Evolutionary conservation across 2,797 vertebrate genomes (phyloP).

Genomic region (Pachyuromys duprasi): DNA sequence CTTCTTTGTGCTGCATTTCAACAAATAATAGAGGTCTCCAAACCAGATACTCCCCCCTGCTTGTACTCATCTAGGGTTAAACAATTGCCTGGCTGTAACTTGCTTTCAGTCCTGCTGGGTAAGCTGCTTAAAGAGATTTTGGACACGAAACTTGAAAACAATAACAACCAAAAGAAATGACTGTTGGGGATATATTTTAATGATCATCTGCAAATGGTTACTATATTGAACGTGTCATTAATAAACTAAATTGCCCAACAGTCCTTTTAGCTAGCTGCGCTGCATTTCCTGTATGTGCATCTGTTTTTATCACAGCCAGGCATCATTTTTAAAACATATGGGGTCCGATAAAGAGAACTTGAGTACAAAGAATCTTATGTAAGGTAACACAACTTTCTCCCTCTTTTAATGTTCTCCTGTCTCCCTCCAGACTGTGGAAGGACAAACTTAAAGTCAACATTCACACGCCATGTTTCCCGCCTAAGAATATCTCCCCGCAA

Average conservation of each 20-base stretch:
- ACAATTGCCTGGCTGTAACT: neutral
- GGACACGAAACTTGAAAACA: conserved; percentile 82
- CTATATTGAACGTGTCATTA: conserved; percentile 84
- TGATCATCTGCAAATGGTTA: conserved; percentile 88
- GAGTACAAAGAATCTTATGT: conserved; percentile 67
- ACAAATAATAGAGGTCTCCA: neutral
- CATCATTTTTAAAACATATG: conserved; percentile 80
- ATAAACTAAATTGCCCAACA: conserved; percentile 86
- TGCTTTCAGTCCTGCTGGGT: conserved; percentile 26
- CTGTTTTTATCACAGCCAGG: conserved; percentile 85
- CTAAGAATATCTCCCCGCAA: neutral
- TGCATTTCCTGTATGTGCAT: conserved; percentile 82
- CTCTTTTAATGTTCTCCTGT: conserved; percentile 31
- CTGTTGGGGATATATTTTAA: conserved; percentile 86
- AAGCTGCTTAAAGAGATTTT: conserved; percentile 54
- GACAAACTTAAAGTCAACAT: conserved; percentile 44
- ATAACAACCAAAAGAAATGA: conserved; percentile 83
- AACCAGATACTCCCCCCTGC: neutral
- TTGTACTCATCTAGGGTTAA: conserved; percentile 10
- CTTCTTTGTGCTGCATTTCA: neutral
- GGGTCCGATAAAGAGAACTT: conserved; percentile 70
- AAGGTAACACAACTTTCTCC: conserved; percentile 73
- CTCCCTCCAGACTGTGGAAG: conserved; percentile 40
- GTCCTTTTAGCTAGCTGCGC: conserved; percentile 80
- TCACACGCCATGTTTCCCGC: neutral